A percentile compares a stretch with the other conserved stretches of the same genome.
Conservation (phyloP, 2,888 invertebrate species). For the Caenorhabditis japonica region DNA sequence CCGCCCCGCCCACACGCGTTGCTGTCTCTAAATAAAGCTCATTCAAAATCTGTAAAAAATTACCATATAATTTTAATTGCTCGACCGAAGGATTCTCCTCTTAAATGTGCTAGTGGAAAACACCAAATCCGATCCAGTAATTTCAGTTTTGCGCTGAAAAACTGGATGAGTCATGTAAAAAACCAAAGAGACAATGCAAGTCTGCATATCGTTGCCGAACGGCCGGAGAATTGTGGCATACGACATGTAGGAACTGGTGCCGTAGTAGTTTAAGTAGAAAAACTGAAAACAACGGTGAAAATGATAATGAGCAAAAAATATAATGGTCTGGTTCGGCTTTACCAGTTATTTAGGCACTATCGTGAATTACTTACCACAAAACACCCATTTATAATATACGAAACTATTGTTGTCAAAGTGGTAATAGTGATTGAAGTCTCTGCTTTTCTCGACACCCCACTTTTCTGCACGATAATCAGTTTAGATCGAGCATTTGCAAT, state of each 20-base stretch:
- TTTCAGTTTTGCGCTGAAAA: not conserved
- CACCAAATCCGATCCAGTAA: too few species aligned
- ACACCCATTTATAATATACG: conserved; percentile 14
- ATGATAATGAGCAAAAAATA: not conserved
- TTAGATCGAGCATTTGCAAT: not conserved
- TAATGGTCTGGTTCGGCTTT: not conserved
- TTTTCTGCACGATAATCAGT: not conserved
- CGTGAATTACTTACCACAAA: conserved; percentile 9
- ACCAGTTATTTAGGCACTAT: not conserved
- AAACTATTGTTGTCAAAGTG: conserved; percentile 7
- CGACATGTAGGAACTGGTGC: conserved; percentile 9
- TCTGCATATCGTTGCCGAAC: conserved; percentile 29
- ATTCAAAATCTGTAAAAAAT: too few species aligned
- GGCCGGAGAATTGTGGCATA: conserved; percentile 17
- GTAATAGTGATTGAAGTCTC: conserved; percentile 19
- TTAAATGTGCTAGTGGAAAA: too few species aligned
- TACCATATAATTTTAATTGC: too few species aligned
- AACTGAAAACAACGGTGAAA: conserved; percentile 10
- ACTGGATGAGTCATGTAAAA: conserved; percentile 34
- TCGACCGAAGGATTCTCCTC: too few species aligned
- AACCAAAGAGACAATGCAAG: conserved; percentile 17
- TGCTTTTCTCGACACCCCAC: conserved; percentile 4
- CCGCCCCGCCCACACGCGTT: too few species aligned
- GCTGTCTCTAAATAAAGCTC: too few species aligned
- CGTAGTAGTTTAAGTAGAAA: conserved; percentile 12